A percentile compares a stretch with the other conserved stretches of the same genome.
Evolutionary conservation across 2,888 invertebrate species (phyloP).

Genomic region (Pemphredon lugubris): DNA sequence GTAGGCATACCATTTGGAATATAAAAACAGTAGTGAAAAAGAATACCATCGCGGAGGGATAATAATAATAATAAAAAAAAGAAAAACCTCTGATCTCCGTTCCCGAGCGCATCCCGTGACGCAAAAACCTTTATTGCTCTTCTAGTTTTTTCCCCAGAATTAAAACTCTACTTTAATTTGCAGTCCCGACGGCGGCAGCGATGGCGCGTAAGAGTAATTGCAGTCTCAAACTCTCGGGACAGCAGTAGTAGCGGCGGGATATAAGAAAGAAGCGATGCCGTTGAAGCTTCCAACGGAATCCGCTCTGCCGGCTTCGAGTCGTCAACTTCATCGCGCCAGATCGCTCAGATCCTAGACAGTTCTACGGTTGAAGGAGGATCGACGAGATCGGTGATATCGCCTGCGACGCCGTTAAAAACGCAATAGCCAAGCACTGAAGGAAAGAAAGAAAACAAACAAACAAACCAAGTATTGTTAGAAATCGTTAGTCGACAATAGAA

Average conservation of each 20-base stretch:
- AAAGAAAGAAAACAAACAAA: too few species aligned
- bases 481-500: too few species aligned
- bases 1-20: too few species aligned
- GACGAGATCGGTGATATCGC: not conserved
- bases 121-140: not conserved
- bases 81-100: not conserved
- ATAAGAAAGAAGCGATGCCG: constrained; percentile 41
- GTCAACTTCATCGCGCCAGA: constrained; percentile 29
- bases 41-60: too few species aligned
- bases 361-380: not conserved
- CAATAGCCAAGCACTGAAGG: too few species aligned
- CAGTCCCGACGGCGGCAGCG: constrained; percentile 49
- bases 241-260: constrained; percentile 19
- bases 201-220: constrained; percentile 42
- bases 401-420: too few species aligned
- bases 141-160: not conserved
- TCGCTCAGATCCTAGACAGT: constrained; percentile 9
- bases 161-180: constrained; percentile 36
- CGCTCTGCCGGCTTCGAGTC: constrained; percentile 35
- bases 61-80: too few species aligned
- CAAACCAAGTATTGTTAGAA: too few species aligned
- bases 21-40: too few species aligned
- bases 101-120: not conserved
- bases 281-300: constrained; percentile 45
- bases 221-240: constrained; percentile 23